Evolutionary conservation across 1,140 invertebrate species (phyloP).

Genomic region (Drosophila lini): DNA sequence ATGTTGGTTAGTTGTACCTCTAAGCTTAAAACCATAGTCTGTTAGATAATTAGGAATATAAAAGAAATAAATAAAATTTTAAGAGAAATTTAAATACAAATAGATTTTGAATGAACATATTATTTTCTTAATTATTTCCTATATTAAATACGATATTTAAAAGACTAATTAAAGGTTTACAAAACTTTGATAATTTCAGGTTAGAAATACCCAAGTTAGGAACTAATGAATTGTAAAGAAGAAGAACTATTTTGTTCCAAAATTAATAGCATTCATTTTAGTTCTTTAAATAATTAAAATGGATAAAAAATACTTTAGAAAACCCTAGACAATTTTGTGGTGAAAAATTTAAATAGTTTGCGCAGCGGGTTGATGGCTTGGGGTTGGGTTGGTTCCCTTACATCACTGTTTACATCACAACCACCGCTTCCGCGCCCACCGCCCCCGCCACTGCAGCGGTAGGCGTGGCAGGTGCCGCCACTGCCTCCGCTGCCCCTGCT

Average conservation of each 20-base stretch:
- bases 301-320: neutral
- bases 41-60: neutral
- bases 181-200: neutral
- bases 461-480: conserved; percentile 49
- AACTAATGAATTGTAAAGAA: neutral
- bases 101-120: too few species aligned
- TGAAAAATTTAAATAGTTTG: conserved; percentile 1
- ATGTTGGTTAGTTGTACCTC: too few species aligned
- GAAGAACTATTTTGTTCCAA: neutral
- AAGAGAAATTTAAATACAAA: neutral
- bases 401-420: conserved; percentile 83
- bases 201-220: neutral
- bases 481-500: conserved; percentile 74
- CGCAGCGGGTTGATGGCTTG: neutral
- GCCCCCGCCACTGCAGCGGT: conserved; percentile 58
- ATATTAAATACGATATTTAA: neutral
- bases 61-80: neutral
- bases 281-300: neutral
- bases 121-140: neutral
- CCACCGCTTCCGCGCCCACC: conserved; percentile 63
- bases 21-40: neutral
- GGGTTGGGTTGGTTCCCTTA: conserved; percentile 33
- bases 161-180: neutral
- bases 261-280: neutral
- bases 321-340: conserved; percentile 1